Evolutionary conservation across 2,888 invertebrate species (phyloP).

Genomic region (Andricus curvator): DNA sequence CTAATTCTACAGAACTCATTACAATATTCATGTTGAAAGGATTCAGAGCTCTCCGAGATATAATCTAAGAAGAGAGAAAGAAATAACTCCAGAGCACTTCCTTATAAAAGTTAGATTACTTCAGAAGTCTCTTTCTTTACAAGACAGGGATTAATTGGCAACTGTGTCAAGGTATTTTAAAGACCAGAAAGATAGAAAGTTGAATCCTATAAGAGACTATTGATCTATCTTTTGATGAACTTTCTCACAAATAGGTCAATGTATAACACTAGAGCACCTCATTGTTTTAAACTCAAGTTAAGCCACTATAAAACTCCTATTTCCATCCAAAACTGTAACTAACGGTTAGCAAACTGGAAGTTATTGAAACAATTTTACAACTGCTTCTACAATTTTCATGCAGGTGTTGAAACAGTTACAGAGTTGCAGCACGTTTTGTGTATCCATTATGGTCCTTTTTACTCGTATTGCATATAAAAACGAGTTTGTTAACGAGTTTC

Average conservation of each 20-base stretch:
- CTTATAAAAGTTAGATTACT: slow-evolving; percentile 24
- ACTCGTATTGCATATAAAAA: slow-evolving; percentile 19
- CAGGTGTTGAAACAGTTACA: neutral
- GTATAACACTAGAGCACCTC: neutral
- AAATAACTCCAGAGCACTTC: neutral
- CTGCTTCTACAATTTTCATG: neutral
- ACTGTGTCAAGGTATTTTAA: slow-evolving; percentile 15
- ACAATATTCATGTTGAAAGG: neutral
- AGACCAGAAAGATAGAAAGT: slow-evolving; percentile 9
- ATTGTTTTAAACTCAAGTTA: neutral
- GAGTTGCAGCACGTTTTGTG: neutral
- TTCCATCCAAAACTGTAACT: neutral
- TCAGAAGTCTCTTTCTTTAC: neutral
- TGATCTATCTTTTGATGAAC: slow-evolving; percentile 19
- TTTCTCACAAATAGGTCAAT: slow-evolving; percentile 5
- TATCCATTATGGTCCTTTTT: slow-evolving; percentile 15
- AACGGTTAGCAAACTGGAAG: neutral
- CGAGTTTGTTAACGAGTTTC: neutral
- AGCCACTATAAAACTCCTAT: neutral
- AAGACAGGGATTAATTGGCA: slow-evolving; percentile 6
- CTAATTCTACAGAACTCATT: neutral
- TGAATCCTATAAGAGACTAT: neutral
- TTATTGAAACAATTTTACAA: slow-evolving; percentile 7
- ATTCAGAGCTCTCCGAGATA: neutral
- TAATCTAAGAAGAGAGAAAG: neutral